These are phyloP conservation scores for Hippasteria phrygiana DNA, from an alignment of 53 echinoderm and acorn worm genomes.

Conservation along the genomic window DNA sequence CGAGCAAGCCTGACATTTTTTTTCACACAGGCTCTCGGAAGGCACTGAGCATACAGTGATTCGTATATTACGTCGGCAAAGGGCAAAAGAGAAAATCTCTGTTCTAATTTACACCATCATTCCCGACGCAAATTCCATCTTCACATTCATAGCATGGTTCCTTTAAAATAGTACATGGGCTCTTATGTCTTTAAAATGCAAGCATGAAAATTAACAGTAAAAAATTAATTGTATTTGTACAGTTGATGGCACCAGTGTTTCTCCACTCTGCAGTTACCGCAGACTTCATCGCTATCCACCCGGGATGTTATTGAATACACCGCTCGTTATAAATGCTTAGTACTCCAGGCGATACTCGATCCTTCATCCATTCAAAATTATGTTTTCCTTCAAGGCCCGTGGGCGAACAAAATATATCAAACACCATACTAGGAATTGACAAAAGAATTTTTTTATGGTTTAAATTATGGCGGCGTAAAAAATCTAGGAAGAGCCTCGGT, in stretches of 20 bases:
- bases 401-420: conserved; percentile 39
- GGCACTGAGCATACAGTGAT: too few relatives aligned
- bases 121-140: too few relatives aligned
- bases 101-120: too few relatives aligned
- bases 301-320: conserved; percentile 12
- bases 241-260: not conserved
- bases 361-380: not conserved
- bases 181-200: too few relatives aligned
- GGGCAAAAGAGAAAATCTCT: too few relatives aligned
- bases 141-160: too few relatives aligned
- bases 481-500: not conserved
- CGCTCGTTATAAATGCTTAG: conserved; percentile 30
- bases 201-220: too few relatives aligned
- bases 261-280: not conserved
- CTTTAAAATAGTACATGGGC: too few relatives aligned
- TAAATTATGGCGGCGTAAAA: not conserved
- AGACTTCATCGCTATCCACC: not conserved
- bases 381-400: conserved; percentile 30
- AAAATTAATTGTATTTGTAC: not conserved
- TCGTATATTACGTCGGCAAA: too few relatives aligned
- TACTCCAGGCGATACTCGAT: conserved; percentile 24
- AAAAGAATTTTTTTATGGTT: not conserved
- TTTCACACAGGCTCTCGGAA: too few relatives aligned
- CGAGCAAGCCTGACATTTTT: too few relatives aligned
- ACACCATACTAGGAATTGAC: not conserved